phyloP scores from a whole-genome alignment of 92 coral and sea anemone species.

The Anthopleura xanthogrammica region DNA sequence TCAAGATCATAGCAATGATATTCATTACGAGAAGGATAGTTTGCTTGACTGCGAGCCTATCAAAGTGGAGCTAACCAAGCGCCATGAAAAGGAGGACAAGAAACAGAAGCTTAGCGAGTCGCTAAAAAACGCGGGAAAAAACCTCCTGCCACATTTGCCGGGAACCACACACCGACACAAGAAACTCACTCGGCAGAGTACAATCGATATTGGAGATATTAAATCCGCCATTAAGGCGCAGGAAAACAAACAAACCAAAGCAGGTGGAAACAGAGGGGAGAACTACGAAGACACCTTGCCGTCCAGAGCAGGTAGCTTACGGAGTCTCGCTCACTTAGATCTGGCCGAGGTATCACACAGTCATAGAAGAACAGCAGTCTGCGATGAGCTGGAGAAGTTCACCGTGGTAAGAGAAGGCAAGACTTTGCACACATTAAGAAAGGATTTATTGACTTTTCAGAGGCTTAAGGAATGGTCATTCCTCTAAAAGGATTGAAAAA shows the following conservation, averaged over 20 bases:
- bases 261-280: not conserved
- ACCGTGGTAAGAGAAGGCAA: constrained; percentile 1
- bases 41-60: constrained; percentile 1
- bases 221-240: constrained; percentile 10
- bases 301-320: not conserved
- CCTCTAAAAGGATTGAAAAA: not conserved
- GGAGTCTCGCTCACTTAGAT: constrained; percentile 15
- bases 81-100: not conserved
- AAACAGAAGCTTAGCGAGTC: constrained; percentile 20
- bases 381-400: constrained; percentile 41
- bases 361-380: constrained; percentile 34
- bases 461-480: constrained; percentile 45
- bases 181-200: constrained; percentile 26
- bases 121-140: constrained; percentile 25
- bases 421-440: constrained; percentile 26
- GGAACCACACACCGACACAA: constrained; percentile 14
- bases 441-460: constrained; percentile 38
- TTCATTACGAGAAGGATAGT: constrained; percentile 15
- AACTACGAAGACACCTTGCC: not conserved
- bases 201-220: constrained; percentile 25
- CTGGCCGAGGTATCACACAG: constrained; percentile 18
- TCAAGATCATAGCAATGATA: constrained; percentile 3
- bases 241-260: not conserved
- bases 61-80: not conserved
- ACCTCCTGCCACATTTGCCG: constrained; percentile 14